Base-by-base conservation (phyloP, 2,113 vertebrate genomes). In the Myxocyprinus asiaticus region DNA sequence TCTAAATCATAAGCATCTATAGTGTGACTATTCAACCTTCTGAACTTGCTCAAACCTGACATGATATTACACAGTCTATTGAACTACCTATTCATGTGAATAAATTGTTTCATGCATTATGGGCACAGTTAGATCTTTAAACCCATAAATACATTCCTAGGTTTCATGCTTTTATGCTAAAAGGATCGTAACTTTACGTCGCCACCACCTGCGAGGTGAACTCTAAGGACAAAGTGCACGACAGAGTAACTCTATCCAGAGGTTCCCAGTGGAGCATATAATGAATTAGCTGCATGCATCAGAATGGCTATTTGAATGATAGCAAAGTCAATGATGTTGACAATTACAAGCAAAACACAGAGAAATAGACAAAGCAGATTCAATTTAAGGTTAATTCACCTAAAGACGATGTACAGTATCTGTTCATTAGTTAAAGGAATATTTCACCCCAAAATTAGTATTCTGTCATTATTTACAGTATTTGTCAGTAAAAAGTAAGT, bases 51-150 rank as follows among this genome's bases (percentile, higher is more conserved):
- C 74, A 42, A 61, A 53, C 55, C 22, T 4, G 8, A 53, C 67
- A 58, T 58, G 9, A 51, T 47, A 45, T 22, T 56, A 22, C 59
- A 9, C 76, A 62, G 58, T 64, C 64, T 7, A 55, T 42, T 69
- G 44, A 69, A 76, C 22, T 44, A 12, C 65, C 70, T 76, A 76
- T 66, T 53, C 77, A 67, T 75, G 59, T 63, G 78, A 80, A 80
- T 63, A 47, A 33, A 3, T 47, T 42, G 14, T 10, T 61, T 22
- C 58, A 83, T 8, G 33, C 53, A 42, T 47, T 12, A 55, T 45
- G 51, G 43, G 64, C 68, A 77, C 43, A 43, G 3, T 74, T 66
- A 65, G 53, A 65, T 62, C 75, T 2, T 7, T 48, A 33, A 33
- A 33, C 22, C 22, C 22, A 48, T 64, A 71, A 79, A 79, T 62